Evolutionary conservation across 2,888 invertebrate species (phyloP), one percentile per base, ranked within the genome.

Genomic region (Nomada ruficornis): DNA sequence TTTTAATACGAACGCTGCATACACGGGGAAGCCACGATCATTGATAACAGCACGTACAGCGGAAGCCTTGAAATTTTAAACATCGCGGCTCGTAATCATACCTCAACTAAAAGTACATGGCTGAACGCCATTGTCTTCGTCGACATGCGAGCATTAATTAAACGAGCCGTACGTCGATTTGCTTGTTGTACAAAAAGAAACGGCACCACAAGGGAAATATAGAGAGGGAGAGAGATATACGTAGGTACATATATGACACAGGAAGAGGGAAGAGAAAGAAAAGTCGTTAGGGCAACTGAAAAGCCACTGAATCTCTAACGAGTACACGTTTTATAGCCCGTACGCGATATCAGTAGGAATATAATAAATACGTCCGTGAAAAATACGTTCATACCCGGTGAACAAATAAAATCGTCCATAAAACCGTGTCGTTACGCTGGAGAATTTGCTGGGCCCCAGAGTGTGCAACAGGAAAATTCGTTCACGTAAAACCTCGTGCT

Each of bases 381-480:
- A 36, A 71, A 79, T 64, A 59, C 74, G 77, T 77, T 76, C 69
- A 26, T 75, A 73, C 63, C 57, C 70, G 70, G 59, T 57, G 69
- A 87, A 85, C 71, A 81, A 80, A 88, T 83, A 84, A 85, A 82
- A 83, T 86, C 69, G 80, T 64, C 76, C 80, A 74, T 87, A 85
- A 86, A 87, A 87, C 83, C 77, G 76, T 63, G 82, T 71, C 79
- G 82, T 85, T 82, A 76, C 73, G 73, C 54, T 13, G 67, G 74
- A 68, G 82, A 82, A 79, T 87, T 85, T 82, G 64, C 64, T 75
- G 79, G 50, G 76, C 57, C 55, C 72, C 42, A 15, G 26, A 74
- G 80, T 68, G 72, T 77, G 73, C 70, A 70, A 47, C 59, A 54
- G 64, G 63, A 68, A 71, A 79, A 84, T 80, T 69, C 15, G 47